Percentiles rank a stretch among this genome's conserved stretches.
Conservation (phyloP, 2,113 vertebrate species). For the Hymenochirus boettgeri region DNA sequence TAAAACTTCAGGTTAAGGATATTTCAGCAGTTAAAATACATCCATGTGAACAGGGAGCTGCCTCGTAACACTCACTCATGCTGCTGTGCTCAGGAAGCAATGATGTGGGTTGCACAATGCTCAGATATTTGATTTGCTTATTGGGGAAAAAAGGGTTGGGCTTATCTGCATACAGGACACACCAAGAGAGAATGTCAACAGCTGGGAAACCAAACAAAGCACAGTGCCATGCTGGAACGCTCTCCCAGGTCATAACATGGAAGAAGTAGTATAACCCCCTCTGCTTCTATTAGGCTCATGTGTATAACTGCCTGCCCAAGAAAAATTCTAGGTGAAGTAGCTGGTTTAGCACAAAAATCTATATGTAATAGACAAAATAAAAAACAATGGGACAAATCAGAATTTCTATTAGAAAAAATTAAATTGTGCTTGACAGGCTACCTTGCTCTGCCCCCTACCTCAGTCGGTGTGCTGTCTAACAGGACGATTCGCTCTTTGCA, state of each 20-base stretch:
- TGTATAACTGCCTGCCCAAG: background rate
- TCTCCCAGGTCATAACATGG: slow-evolving; percentile 1
- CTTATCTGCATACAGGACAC: slow-evolving; percentile 19
- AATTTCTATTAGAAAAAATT: too few species aligned
- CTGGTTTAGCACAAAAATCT: too few species aligned
- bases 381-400: too few species aligned
- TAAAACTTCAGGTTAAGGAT: background rate
- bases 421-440: too few species aligned
- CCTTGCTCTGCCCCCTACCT: too few species aligned
- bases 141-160: slow-evolving; percentile 18
- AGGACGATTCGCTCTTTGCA: too few species aligned
- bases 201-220: slow-evolving; percentile 24
- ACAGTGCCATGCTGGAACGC: slow-evolving; percentile 1
- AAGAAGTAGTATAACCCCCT: background rate
- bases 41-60: slow-evolving; percentile 18
- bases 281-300: background rate
- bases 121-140: slow-evolving; percentile 20
- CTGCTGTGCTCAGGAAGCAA: slow-evolving; percentile 26
- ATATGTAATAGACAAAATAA: too few species aligned
- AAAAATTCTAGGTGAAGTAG: too few species aligned
- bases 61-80: background rate
- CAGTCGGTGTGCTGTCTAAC: too few species aligned
- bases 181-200: slow-evolving; percentile 19
- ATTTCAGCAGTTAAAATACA: slow-evolving; percentile 2
- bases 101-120: slow-evolving; percentile 23